A percentile compares a stretch with the other conserved stretches of the same genome.
Conservation (phyloP, 1,140 invertebrate genomes). For the Calliphora vicina region DNA sequence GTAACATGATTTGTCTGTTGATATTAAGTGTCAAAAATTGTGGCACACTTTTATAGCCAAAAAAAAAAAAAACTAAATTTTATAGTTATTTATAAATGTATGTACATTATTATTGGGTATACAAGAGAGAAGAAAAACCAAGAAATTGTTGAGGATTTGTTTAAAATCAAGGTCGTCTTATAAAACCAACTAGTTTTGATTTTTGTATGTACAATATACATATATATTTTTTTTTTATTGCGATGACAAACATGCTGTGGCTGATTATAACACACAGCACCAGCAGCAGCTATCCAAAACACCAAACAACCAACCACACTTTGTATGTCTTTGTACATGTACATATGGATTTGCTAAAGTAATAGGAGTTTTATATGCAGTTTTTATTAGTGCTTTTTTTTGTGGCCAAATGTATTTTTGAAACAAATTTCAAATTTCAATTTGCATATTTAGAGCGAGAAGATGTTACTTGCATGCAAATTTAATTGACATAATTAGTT, state of each 20-base stretch:
- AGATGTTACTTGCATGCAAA: not conserved
- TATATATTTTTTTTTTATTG: slow-evolving; percentile 19
- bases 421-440: too few species aligned
- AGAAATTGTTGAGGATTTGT: slow-evolving; percentile 32
- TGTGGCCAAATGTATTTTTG: too few species aligned
- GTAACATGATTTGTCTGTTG: slow-evolving; percentile 10
- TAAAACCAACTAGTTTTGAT: slow-evolving; percentile 26
- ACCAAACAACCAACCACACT: too few species aligned
- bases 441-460: not conserved
- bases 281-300: too few species aligned
- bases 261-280: not conserved
- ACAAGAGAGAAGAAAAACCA: not conserved
- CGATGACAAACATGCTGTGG: slow-evolving; percentile 22
- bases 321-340: not conserved
- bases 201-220: too few species aligned
- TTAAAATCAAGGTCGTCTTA: slow-evolving; percentile 34
- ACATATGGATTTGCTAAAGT: not conserved
- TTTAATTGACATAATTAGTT: not conserved
- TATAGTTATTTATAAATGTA: too few species aligned
- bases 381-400: too few species aligned
- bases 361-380: not conserved
- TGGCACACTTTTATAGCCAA: slow-evolving; percentile 32
- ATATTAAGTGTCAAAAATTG: slow-evolving; percentile 30
- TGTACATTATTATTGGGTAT: not conserved
- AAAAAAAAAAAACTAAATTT: slow-evolving; percentile 5